phyloP scores from a whole-genome alignment of 2,113 vertebrate species.

The Grammomys dolichurus region DNA sequence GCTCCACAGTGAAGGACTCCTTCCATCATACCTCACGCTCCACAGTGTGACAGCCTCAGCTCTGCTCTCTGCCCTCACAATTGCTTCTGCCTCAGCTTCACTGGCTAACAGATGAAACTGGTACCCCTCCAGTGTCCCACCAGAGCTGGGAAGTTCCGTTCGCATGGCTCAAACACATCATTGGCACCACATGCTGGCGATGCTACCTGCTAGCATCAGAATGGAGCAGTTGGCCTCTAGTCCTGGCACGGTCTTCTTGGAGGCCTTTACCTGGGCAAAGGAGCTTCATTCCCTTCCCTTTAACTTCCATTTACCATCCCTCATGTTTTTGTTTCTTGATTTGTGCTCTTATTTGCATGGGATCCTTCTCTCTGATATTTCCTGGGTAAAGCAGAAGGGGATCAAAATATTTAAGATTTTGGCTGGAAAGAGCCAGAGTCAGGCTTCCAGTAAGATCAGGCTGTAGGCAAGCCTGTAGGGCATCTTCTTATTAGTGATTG shows the following conservation, averaged over 20 bases:
- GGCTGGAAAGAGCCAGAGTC: neutral
- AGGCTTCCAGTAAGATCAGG: neutral
- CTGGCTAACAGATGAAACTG: neutral
- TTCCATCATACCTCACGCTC: neutral
- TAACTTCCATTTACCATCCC: neutral
- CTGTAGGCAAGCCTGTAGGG: neutral
- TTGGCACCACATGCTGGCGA: neutral
- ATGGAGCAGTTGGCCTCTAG: neutral
- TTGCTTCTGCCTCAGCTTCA: neutral
- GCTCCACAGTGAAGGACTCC: neutral
- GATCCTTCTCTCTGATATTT: neutral
- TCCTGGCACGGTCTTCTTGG: neutral
- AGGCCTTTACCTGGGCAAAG: no score
- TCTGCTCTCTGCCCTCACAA: no score
- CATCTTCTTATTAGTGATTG: neutral
- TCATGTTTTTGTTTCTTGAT: slow-evolving; percentile 18
- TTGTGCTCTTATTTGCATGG: neutral
- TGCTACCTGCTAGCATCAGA: neutral
- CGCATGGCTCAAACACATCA: neutral
- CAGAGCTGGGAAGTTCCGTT: neutral
- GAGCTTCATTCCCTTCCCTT: neutral
- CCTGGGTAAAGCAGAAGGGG: neutral
- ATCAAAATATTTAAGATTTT: neutral
- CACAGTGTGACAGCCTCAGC: neutral
- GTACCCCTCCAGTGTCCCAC: neutral